These are phyloP conservation scores for Lordiphosa andalusiaca DNA, from an alignment of 2,888 invertebrate genomes.

Conservation along the genomic window DNA sequence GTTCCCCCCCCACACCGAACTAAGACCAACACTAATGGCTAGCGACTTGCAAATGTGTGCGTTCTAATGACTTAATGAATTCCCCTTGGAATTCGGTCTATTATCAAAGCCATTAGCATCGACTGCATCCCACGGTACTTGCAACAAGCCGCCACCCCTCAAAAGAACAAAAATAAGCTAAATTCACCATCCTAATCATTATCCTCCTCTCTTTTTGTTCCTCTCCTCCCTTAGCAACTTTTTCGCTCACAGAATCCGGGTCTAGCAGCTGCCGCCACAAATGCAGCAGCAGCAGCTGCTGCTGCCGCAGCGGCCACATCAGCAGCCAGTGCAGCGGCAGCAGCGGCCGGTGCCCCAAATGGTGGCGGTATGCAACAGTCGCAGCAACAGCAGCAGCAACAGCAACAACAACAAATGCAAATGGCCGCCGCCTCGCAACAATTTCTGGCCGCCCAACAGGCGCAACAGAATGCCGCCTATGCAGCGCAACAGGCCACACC, in stretches of 20 bases:
- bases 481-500: conserved; percentile 87
- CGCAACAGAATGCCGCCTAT: conserved; percentile 85
- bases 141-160: conserved; percentile 1
- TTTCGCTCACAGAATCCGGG: conserved; percentile 92
- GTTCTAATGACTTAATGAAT: conserved; percentile 1
- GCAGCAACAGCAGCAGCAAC: conserved; percentile 50
- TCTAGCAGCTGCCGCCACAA: conserved; percentile 82
- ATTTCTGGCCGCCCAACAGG: conserved; percentile 88
- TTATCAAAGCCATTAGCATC: conserved; percentile 5
- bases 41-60: not conserved
- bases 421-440: conserved; percentile 86
- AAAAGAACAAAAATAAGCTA: not conserved
- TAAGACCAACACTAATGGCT: too few relatives aligned
- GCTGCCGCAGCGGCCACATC: conserved; percentile 81
- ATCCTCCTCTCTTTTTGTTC: not conserved
- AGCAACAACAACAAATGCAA: conserved; percentile 85
- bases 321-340: conserved; percentile 78
- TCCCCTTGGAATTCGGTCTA: conserved; percentile 1
- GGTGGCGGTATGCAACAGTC: conserved; percentile 85
- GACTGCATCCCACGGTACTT: conserved; percentile 15
- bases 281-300: conserved; percentile 76
- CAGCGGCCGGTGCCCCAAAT: conserved; percentile 82
- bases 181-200: conserved; percentile 13
- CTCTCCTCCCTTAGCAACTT: conserved; percentile 85
- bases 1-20: too few relatives aligned